Percentiles rank a stretch among this genome's conserved stretches.
Conservation (phyloP, 2,797 vertebrate genomes). For the Gobio occitaniae region DNA sequence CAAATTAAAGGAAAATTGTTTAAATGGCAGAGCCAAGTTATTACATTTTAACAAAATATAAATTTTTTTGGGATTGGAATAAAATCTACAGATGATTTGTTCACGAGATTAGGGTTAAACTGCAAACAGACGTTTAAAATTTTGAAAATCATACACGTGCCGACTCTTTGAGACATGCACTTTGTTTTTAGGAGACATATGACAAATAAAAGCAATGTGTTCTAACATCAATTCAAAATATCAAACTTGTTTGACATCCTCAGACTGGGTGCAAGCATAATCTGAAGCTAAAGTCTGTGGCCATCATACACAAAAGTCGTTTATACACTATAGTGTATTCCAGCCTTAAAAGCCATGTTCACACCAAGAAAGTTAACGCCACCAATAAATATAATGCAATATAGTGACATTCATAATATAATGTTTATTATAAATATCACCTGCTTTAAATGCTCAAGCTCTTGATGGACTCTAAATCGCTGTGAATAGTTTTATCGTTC, state of each 20-base stretch:
- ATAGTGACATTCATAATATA: background rate
- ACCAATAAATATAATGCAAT: too few relatives aligned
- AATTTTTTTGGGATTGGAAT: too few relatives aligned
- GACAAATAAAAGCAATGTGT: background rate
- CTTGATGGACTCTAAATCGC: background rate
- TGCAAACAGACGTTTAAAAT: background rate
- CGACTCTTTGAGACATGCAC: too few relatives aligned
- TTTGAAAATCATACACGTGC: background rate
- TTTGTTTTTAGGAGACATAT: background rate
- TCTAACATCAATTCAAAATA: background rate
- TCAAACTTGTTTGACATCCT: background rate
- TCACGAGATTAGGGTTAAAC: too few relatives aligned
- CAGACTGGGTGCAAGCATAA: background rate
- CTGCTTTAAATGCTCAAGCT: background rate
- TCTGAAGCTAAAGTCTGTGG: background rate
- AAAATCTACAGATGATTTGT: too few relatives aligned
- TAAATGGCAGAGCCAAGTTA: background rate
- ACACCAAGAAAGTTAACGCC: too few relatives aligned
- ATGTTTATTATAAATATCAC: background rate
- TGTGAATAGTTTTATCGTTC: background rate
- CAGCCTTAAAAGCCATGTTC: too few relatives aligned
- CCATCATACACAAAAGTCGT: background rate
- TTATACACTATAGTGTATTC: too few relatives aligned
- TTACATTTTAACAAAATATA: background rate
- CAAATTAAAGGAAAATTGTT: background rate